phyloP scores from a whole-genome alignment of 2,888 invertebrate genomes.

The Melanostoma scalare region DNA sequence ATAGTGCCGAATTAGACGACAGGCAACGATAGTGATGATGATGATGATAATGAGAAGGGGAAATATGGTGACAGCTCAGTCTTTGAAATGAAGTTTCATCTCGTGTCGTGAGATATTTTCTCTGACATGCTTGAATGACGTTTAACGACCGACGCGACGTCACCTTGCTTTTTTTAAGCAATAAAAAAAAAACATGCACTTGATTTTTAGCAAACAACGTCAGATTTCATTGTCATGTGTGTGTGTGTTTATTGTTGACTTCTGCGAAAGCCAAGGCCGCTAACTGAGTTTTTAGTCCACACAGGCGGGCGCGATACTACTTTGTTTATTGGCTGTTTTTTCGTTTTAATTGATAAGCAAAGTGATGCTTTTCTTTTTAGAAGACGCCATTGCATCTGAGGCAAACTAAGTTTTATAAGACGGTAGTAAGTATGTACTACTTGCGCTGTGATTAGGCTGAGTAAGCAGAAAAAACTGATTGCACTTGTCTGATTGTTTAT shows the following conservation, averaged over 20 bases:
- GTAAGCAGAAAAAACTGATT: no score
- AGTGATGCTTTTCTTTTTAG: slow-evolving; percentile 7
- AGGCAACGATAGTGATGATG: neutral
- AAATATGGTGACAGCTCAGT: slow-evolving; percentile 22
- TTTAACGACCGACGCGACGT: slow-evolving; percentile 49
- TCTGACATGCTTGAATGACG: slow-evolving; percentile 31
- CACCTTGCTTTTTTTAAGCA: slow-evolving; percentile 5
- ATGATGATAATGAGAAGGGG: slow-evolving; percentile 13
- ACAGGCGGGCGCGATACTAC: neutral
- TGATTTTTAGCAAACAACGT: slow-evolving; percentile 16
- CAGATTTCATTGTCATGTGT: neutral
- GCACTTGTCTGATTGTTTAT: slow-evolving; percentile 2
- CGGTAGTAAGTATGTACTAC: no score
- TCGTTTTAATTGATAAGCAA: slow-evolving; percentile 8
- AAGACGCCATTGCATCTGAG: neutral
- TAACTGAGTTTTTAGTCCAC: slow-evolving; percentile 30
- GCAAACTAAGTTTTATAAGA: neutral
- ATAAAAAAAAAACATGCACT: slow-evolving; percentile 11
- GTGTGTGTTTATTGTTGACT: slow-evolving; percentile 17
- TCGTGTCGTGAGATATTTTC: slow-evolving; percentile 23
- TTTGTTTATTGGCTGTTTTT: neutral
- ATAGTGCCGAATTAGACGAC: slow-evolving; percentile 4
- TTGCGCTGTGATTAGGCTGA: no score
- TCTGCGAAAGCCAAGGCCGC: slow-evolving; percentile 5
- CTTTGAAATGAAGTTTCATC: slow-evolving; percentile 57